Percentiles rank a stretch among this genome's conserved stretches.
phyloP scores from a whole-genome alignment of 2,797 vertebrate species.

The Labroides dimidiatus region DNA sequence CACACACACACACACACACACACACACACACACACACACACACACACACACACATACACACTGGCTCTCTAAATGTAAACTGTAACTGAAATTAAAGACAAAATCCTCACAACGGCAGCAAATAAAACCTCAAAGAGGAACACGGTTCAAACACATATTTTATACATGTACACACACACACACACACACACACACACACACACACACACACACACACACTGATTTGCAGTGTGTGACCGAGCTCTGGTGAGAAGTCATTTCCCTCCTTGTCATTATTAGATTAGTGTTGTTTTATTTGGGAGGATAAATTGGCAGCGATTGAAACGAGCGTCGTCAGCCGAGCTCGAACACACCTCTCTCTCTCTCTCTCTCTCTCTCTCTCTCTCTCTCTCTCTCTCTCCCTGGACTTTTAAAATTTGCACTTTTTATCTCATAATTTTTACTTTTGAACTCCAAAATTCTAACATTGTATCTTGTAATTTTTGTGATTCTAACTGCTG shows the following conservation, averaged over 20 bases:
- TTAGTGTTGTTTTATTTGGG: slow-evolving; percentile 79
- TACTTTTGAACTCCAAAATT: no score
- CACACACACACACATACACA: slow-evolving; percentile 1
- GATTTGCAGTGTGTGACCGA: slow-evolving; percentile 47
- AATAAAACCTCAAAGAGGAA: no score
- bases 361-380: slow-evolving; percentile 48
- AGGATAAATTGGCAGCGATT: slow-evolving; percentile 76
- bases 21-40: slow-evolving; percentile 16
- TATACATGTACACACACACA: no score
- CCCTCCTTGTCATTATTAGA: slow-evolving; percentile 81
- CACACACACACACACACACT: background rate
- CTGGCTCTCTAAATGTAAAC: background rate
- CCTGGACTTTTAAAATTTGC: no score
- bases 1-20: slow-evolving; percentile 18
- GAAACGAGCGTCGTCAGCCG: slow-evolving; percentile 66
- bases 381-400: slow-evolving; percentile 56
- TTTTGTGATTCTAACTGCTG: no score
- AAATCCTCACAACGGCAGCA: background rate
- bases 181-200: slow-evolving; percentile 1
- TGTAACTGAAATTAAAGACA: background rate
- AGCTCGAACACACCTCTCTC: slow-evolving; percentile 56
- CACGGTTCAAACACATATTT: background rate
- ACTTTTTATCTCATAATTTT: no score
- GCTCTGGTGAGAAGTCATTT: slow-evolving; percentile 71
- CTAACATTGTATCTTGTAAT: no score